Percentiles rank a stretch among this genome's conserved stretches.
Conservation (phyloP, 2,888 invertebrate genomes). For the Incurvaria masculella region DNA sequence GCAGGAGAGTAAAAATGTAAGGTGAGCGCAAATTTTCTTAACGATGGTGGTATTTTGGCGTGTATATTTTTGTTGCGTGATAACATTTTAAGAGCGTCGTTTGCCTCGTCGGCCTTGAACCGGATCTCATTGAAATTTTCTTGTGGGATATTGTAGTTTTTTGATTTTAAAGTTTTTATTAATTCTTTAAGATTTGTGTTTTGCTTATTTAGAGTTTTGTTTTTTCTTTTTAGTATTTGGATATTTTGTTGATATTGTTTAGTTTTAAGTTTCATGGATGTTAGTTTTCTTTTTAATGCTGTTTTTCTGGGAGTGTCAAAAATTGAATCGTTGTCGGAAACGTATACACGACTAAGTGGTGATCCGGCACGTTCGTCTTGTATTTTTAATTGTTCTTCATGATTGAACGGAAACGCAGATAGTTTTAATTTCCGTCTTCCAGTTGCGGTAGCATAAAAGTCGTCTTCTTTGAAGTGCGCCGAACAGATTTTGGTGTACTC, state of each 20-base stretch:
- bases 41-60: not conserved
- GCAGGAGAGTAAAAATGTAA: conserved; percentile 9
- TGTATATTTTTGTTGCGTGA: not conserved
- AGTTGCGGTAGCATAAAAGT: too few species aligned
- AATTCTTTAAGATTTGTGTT: not conserved
- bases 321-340: conserved; percentile 8
- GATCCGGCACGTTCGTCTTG: too few species aligned
- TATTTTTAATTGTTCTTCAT: not conserved
- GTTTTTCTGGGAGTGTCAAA: conserved; percentile 9
- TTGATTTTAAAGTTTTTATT: conserved; percentile 1
- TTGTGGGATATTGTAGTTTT: not conserved
- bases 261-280: not conserved
- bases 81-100: not conserved
- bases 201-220: not conserved
- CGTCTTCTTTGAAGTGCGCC: too few species aligned
- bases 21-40: conserved; percentile 2
- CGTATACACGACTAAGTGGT: conserved; percentile 3
- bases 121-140: not conserved
- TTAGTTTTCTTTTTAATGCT: conserved; percentile 5
- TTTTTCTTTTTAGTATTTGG: not conserved
- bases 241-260: too few species aligned
- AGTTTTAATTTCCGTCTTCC: too few species aligned
- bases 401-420: too few species aligned
- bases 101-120: not conserved
- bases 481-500: too few species aligned